Evolutionary conservation across 2,797 vertebrate species (phyloP).

Genomic region (Cossypha heuglini): DNA sequence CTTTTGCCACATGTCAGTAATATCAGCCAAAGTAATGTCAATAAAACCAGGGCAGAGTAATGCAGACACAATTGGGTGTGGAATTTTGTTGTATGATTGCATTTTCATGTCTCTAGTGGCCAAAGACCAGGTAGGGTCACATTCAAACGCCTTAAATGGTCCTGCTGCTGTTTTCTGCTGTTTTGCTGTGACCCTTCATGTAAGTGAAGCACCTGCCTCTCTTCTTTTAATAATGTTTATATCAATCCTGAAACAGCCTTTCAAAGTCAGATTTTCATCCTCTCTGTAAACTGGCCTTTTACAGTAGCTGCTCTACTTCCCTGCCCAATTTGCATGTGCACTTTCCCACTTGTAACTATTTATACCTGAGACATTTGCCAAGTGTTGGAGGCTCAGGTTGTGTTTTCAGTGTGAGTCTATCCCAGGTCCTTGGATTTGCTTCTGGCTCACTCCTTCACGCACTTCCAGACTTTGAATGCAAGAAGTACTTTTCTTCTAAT

Average conservation of each 20-base stretch:
- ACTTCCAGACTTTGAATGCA: fast-evolving
- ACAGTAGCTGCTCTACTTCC: neutral
- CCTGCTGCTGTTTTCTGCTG: neutral
- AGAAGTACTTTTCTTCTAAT: neutral
- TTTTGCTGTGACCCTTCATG: neutral
- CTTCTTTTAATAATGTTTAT: neutral
- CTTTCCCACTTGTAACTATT: neutral
- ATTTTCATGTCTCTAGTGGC: neutral
- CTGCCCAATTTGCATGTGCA: neutral
- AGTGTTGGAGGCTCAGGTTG: neutral
- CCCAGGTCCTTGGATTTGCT: neutral
- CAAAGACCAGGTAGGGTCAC: neutral
- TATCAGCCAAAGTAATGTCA: neutral
- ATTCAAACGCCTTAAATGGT: neutral
- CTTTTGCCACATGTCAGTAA: neutral
- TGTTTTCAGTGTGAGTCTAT: neutral
- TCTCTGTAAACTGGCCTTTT: neutral
- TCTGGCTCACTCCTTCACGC: neutral
- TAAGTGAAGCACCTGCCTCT: neutral
- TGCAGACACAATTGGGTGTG: neutral
- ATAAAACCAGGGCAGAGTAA: neutral
- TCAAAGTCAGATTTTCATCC: neutral
- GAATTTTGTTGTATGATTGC: neutral
- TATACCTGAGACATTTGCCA: neutral
- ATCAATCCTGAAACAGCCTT: neutral